Base-by-base conservation (phyloP, 2,888 invertebrate species). In the Noctuana brunneofusca region DNA sequence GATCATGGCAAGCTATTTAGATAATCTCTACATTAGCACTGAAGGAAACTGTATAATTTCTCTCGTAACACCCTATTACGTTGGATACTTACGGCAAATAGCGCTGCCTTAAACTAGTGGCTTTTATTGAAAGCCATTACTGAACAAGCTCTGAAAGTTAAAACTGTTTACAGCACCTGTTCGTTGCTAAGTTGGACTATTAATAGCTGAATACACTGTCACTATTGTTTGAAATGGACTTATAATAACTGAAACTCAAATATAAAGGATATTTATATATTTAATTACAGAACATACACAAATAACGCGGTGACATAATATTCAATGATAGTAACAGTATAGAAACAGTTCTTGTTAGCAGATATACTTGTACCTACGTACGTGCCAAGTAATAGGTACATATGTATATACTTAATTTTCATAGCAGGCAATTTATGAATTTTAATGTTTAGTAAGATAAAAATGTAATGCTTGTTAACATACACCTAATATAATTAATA, bases 101-200 rank as follows among this genome's bases (percentile, higher is more conserved):
- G 12, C 20, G n/a, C 11, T 54, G 24, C 48, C 48, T 48, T 48
- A 24, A 48, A 60, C 22, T 12, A 22, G 35, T 46, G n/a, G 30
- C 60, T 22, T 55, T 48, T 43, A 46, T 59, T 43, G 53, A 54
- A 53, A 8, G 41, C 60, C 16, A 54, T 60, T 54, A 54, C 20
- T 5, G 52, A 53, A 59, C 53, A 60, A 53, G 12, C 46, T 24
- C 46, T 59, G 38, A 59, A 32, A 54, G 46, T 60, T 54, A 46
- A 60, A 60, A 52, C 60, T 54, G 35, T 60, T 60, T 53, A 46
- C 32, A 35, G 35, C 53, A 54, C 53, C 60, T 54, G 59, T 53
- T 43, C 59, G 8, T 3, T 16, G n/a, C 16, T 46, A 59, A 59
- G 52, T 53, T 59, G 18, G 22, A 48, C 53, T 46, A 53, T 48